These are phyloP conservation scores for Lasioglossum vierecki DNA, from an alignment of 2,888 invertebrate genomes.

Conservation along the genomic window DNA sequence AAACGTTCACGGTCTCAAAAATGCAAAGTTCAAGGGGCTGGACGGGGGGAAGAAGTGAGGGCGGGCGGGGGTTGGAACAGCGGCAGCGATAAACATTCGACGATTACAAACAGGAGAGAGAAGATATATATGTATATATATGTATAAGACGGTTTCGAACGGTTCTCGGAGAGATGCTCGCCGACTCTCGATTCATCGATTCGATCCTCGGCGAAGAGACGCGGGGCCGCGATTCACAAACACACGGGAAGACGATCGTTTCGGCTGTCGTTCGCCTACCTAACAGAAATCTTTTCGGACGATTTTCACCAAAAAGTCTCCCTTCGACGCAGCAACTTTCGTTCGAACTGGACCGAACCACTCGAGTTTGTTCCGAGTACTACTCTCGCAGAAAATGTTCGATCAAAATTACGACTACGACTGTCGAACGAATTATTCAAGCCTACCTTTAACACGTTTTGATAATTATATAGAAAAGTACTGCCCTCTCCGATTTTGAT, in stretches of 20 bases:
- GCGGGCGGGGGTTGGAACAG: neutral
- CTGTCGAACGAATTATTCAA: neutral
- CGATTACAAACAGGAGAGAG: neutral
- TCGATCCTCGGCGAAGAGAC: neutral
- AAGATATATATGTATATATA: neutral
- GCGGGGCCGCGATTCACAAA: neutral
- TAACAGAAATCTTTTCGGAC: neutral
- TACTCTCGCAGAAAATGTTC: too few species aligned
- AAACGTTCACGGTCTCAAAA: constrained; percentile 24
- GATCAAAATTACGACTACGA: neutral
- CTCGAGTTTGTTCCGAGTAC: neutral
- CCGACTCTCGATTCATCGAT: neutral
- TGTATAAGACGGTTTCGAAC: neutral
- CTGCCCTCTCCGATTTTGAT: too few species aligned
- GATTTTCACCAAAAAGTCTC: neutral
- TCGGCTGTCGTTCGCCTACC: neutral
- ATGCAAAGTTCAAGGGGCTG: constrained; percentile 18
- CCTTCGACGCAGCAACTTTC: neutral
- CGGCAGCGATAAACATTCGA: neutral
- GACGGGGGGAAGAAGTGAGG: neutral
- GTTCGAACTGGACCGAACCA: neutral
- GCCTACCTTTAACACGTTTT: too few species aligned
- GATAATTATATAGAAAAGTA: too few species aligned
- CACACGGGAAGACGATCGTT: neutral
- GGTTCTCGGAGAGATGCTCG: neutral